Evolutionary conservation across 2,888 invertebrate genomes (phyloP).

Genomic region (Melangyna quadrimaculata): DNA sequence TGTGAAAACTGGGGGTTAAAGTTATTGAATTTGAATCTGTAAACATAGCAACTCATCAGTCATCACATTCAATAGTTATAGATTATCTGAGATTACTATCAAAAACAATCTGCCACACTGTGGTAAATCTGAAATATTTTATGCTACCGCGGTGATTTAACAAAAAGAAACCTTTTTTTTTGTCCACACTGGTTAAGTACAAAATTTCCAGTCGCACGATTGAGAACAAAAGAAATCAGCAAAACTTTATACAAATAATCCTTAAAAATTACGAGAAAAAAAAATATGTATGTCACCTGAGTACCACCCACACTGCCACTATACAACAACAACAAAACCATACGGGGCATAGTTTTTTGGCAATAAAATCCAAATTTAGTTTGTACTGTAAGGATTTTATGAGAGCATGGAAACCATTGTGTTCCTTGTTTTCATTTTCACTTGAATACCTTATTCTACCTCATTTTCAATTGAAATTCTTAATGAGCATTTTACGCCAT

Average conservation of each 20-base stretch:
- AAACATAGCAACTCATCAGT: too few relatives aligned
- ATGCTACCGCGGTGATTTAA: not conserved
- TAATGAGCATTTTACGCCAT: constrained; percentile 33
- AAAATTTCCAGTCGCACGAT: not conserved
- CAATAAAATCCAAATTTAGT: constrained; percentile 25
- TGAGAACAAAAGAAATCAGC: not conserved
- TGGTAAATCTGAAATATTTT: not conserved
- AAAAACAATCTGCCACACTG: not conserved
- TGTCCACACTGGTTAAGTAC: not conserved
- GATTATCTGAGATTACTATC: not conserved
- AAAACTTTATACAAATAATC: constrained; percentile 1
- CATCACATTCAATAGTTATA: not conserved
- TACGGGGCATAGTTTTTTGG: constrained; percentile 12
- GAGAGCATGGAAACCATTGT: constrained; percentile 6
- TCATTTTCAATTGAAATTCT: constrained; percentile 40
- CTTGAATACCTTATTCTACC: constrained; percentile 22
- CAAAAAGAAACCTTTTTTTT: not conserved
- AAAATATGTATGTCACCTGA: constrained; percentile 18
- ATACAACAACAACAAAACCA: not conserved
- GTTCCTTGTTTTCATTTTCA: not conserved
- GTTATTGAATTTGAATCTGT: too few relatives aligned
- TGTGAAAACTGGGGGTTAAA: too few relatives aligned
- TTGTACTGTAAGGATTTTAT: constrained; percentile 15
- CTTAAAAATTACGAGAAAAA: constrained; percentile 2
- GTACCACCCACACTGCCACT: not conserved